Evolutionary conservation across 1,140 invertebrate species (phyloP).

Genomic region (Branchinecta lindahli): DNA sequence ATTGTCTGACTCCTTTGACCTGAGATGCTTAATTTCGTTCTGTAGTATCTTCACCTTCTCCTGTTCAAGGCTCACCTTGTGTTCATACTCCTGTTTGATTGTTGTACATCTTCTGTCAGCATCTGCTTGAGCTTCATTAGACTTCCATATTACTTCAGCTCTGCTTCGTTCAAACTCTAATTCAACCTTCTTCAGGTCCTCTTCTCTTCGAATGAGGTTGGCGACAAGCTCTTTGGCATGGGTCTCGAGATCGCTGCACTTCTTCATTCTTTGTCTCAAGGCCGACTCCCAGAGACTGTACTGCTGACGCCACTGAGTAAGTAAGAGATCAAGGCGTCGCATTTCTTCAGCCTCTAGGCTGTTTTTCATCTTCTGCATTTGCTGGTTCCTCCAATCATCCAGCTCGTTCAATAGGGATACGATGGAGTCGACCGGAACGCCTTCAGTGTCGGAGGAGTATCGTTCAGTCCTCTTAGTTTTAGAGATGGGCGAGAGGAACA

Average conservation of each 20-base stretch:
- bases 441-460: neutral
- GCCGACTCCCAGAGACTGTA: neutral
- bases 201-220: neutral
- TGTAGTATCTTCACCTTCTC: constrained; percentile 1
- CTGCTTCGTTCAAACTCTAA: neutral
- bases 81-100: neutral
- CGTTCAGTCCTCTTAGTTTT: neutral
- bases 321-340: neutral
- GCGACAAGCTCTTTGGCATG: neutral
- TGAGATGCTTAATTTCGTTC: neutral
- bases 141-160: neutral
- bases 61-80: neutral
- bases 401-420: neutral
- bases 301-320: neutral
- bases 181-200: neutral
- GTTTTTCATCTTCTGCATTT: neutral
- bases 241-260: neutral
- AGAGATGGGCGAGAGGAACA: neutral
- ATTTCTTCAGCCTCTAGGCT: neutral
- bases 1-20: neutral
- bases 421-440: neutral
- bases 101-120: neutral
- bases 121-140: neutral
- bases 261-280: neutral
- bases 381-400: neutral